Percentiles rank a stretch among this genome's conserved stretches.
phyloP scores from a whole-genome alignment of 2,113 vertebrate genomes.

The Stegastes partitus region DNA sequence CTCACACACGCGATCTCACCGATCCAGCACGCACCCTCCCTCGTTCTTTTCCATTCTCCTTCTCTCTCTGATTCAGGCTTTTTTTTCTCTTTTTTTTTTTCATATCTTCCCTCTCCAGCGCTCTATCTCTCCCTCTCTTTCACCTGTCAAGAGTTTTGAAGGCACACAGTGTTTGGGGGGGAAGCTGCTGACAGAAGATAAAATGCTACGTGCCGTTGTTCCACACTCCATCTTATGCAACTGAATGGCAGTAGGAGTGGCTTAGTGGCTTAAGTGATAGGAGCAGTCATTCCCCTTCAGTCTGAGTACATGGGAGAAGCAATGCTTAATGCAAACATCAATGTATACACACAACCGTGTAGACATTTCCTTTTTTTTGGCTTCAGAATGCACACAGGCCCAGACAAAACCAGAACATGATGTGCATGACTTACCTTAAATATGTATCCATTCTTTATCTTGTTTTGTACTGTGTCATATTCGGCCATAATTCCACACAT shows the following conservation, averaged over 20 bases:
- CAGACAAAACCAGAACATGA: background rate
- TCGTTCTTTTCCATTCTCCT: slow-evolving; percentile 37
- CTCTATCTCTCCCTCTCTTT: slow-evolving; percentile 41
- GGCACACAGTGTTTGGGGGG: slow-evolving; percentile 54
- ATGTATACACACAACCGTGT: background rate
- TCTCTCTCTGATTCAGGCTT: slow-evolving; percentile 9
- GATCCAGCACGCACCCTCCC: slow-evolving; percentile 37
- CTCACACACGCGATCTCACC: slow-evolving; percentile 63
- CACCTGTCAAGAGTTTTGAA: slow-evolving; percentile 69
- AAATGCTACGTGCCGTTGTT: slow-evolving; percentile 68
- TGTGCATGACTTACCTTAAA: slow-evolving; percentile 90
- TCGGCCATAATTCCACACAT: slow-evolving; percentile 95
- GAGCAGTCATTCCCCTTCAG: background rate
- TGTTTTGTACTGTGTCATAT: slow-evolving; percentile 95
- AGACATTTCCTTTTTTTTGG: too few species aligned
- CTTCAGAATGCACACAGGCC: background rate
- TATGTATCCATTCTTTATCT: slow-evolving; percentile 94
- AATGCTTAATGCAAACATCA: background rate
- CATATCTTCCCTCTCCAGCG: slow-evolving; percentile 5
- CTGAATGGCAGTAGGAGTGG: slow-evolving; percentile 34
- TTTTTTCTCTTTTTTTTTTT: slow-evolving; percentile 5
- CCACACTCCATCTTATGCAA: slow-evolving; percentile 68
- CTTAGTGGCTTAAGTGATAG: slow-evolving; percentile 27
- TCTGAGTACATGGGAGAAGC: background rate
- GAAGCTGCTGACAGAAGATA: slow-evolving; percentile 73